Evolutionary conservation across 2,888 invertebrate genomes (phyloP).

Genomic region (Plusia festucae): DNA sequence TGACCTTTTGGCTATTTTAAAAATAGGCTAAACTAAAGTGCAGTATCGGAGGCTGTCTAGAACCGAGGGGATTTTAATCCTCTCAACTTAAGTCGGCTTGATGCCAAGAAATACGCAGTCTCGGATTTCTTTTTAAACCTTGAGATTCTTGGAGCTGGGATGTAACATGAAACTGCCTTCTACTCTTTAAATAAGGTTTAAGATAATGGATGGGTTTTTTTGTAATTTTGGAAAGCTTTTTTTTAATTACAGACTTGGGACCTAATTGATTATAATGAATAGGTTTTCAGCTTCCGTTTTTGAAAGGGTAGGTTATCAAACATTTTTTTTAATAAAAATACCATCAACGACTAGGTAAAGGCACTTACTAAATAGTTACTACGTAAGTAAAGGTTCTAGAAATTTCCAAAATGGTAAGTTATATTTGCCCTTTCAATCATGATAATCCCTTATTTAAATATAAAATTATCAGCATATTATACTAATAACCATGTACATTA

Average conservation of each 20-base stretch:
- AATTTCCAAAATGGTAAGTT: not conserved
- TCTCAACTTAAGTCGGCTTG: slow-evolving; percentile 34
- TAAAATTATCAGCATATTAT: not conserved
- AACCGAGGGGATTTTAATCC: slow-evolving; percentile 39
- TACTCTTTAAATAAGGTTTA: not conserved
- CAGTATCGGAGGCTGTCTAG: slow-evolving; percentile 17
- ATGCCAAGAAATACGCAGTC: slow-evolving; percentile 41
- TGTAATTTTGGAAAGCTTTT: not conserved
- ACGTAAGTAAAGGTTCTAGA: too few species aligned
- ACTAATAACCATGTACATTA: not conserved
- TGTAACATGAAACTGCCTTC: not conserved
- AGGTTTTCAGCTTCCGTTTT: too few species aligned
- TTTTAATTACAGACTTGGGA: not conserved
- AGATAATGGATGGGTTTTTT: not conserved
- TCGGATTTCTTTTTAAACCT: slow-evolving; percentile 30
- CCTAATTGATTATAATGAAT: not conserved
- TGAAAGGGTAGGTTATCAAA: too few species aligned
- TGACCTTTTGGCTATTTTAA: slow-evolving; percentile 38
- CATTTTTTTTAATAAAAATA: too few species aligned
- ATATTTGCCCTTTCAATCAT: not conserved
- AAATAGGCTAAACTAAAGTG: slow-evolving; percentile 36
- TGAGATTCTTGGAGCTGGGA: slow-evolving; percentile 8
- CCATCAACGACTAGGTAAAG: too few species aligned
- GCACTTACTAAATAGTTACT: too few species aligned
- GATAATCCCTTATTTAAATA: not conserved